A percentile compares a stretch with the other conserved stretches of the same genome.
Conservation (phyloP, 2,113 vertebrate species). For the Petrocephalus zakoni region DNA sequence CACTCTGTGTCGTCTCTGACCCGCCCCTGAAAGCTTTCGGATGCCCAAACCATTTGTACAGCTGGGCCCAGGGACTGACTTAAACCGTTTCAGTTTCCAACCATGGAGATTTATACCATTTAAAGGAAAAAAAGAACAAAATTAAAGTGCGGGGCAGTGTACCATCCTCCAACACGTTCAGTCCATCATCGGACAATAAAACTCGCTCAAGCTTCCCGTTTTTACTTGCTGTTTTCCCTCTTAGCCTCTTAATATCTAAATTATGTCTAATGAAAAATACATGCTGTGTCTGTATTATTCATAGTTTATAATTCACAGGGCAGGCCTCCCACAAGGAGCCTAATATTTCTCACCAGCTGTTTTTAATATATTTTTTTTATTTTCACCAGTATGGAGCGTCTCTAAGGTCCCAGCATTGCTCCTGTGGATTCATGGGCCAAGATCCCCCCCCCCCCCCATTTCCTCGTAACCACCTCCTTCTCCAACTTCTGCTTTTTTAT, state of each 20-base stretch:
- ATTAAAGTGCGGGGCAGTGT: neutral
- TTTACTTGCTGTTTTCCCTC: constrained; percentile 6
- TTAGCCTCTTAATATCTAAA: constrained; percentile 29
- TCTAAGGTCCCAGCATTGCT: constrained; percentile 34
- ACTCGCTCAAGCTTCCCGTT: constrained; percentile 39
- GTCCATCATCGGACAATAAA: constrained; percentile 38
- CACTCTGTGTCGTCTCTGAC: neutral
- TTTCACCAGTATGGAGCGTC: constrained; percentile 33
- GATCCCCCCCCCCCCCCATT: neutral
- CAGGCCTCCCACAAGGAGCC: constrained; percentile 19
- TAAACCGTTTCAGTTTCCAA: constrained; percentile 3
- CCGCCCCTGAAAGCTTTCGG: neutral
- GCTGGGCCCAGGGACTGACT: neutral
- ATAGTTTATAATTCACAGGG: constrained; percentile 38
- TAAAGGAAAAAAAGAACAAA: neutral
- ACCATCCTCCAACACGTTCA: constrained; percentile 3
- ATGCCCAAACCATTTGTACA: neutral
- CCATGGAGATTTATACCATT: neutral
- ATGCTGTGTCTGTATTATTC: constrained; percentile 35
- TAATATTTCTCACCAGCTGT: constrained; percentile 28
- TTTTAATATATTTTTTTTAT: constrained; percentile 29
- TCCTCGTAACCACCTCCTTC: neutral
- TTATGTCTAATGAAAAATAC: constrained; percentile 37
- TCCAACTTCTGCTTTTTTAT: constrained; percentile 47
- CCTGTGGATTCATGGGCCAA: constrained; percentile 21